Evolutionary conservation across 2,888 invertebrate species (phyloP).

Genomic region (Drosophila infuscata): DNA sequence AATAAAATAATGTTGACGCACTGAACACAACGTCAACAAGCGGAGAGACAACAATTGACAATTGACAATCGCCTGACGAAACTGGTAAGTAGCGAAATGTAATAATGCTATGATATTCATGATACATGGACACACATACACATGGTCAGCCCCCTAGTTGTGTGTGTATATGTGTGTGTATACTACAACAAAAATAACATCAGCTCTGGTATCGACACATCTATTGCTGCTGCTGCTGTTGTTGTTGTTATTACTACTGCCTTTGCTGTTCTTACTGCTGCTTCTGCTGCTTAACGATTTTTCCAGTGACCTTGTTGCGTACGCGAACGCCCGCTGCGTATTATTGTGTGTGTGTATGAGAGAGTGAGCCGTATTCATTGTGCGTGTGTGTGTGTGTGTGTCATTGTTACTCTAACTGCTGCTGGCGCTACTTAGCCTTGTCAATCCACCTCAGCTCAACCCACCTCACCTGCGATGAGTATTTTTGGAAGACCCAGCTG

Average conservation of each 20-base stretch:
- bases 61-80: constrained; percentile 18
- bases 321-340: constrained; percentile 70
- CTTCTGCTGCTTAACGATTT: constrained; percentile 83
- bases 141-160: background rate
- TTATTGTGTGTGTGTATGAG: constrained; percentile 26
- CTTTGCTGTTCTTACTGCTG: constrained; percentile 45
- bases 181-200: constrained; percentile 33
- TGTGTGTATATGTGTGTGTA: constrained; percentile 30
- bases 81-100: constrained; percentile 34
- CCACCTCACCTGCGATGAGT: constrained; percentile 38
- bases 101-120: constrained; percentile 17
- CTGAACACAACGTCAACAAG: constrained; percentile 33
- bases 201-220: constrained; percentile 50
- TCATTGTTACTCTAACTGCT: constrained; percentile 39
- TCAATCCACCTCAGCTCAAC: constrained; percentile 47
- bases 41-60: constrained; percentile 24
- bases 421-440: constrained; percentile 58
- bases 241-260: constrained; percentile 18
- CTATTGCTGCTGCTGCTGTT: constrained; percentile 25
- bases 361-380: constrained; percentile 16
- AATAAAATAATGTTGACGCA: constrained; percentile 49
- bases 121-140: constrained; percentile 16
- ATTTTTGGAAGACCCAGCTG: constrained; percentile 57
- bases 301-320: constrained; percentile 86
- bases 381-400: constrained; percentile 22